Evolutionary conservation across 1,140 invertebrate species (phyloP).

Genomic region (Drosophila seguyi): DNA sequence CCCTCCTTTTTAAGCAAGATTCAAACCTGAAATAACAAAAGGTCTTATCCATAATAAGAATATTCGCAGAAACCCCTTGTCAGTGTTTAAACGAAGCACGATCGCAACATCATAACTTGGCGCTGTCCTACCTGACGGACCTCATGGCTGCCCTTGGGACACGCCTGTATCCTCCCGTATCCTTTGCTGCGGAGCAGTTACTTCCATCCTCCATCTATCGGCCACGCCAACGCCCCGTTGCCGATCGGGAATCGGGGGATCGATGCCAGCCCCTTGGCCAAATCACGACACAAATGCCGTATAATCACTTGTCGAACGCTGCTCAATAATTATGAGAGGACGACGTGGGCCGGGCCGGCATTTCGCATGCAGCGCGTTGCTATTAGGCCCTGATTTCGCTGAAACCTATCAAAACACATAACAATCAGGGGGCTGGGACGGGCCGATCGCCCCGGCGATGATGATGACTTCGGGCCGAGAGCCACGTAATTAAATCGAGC

Average conservation of each 20-base stretch:
- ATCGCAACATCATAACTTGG: slow-evolving; percentile 50
- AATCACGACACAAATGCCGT: slow-evolving; percentile 77
- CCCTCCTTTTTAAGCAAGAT: too few relatives aligned
- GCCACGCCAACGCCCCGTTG: slow-evolving; percentile 10
- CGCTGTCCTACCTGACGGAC: slow-evolving; percentile 5
- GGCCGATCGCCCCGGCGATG: slow-evolving; percentile 43
- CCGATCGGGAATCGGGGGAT: background rate
- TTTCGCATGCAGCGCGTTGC: slow-evolving; percentile 67
- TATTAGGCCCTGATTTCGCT: slow-evolving; percentile 79
- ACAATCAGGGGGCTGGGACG: slow-evolving; percentile 59
- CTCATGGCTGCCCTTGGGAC: slow-evolving; percentile 59
- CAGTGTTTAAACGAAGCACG: slow-evolving; percentile 54
- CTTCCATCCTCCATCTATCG: slow-evolving; percentile 5
- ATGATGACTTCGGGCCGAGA: slow-evolving; percentile 73
- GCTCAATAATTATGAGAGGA: slow-evolving; percentile 73
- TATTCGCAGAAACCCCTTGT: slow-evolving; percentile 55
- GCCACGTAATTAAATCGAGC: slow-evolving; percentile 77
- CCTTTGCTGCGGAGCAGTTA: background rate
- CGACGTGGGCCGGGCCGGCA: slow-evolving; percentile 29
- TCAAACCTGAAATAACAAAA: background rate
- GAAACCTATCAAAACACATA: slow-evolving; percentile 83
- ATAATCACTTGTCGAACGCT: slow-evolving; percentile 81
- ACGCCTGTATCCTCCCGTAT: slow-evolving; percentile 13
- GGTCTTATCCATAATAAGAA: slow-evolving; percentile 26
- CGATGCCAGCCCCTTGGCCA: slow-evolving; percentile 19